A percentile compares a stretch with the other conserved stretches of the same genome.
These are phyloP conservation scores for Limonius californicus DNA, from an alignment of 1,140 invertebrate species.

Conservation along the genomic window DNA sequence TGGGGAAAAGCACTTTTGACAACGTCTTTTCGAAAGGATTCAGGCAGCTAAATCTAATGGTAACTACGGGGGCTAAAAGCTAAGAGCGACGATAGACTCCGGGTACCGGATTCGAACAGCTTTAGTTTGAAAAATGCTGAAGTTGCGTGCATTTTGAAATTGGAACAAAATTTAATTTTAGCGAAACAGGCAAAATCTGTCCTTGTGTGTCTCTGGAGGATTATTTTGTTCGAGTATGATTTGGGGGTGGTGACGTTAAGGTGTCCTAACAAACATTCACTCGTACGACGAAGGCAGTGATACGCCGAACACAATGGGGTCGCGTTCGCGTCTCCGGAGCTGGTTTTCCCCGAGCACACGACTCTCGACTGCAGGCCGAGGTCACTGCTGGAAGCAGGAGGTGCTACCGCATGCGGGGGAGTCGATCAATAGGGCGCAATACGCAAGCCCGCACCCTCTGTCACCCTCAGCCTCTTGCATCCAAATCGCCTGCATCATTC, in stretches of 20 bases:
- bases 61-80: too few species aligned
- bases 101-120: too few species aligned
- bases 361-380: slow-evolving; percentile 27
- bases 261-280: neutral
- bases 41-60: too few species aligned
- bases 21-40: too few species aligned
- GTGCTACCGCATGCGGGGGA: slow-evolving; percentile 20
- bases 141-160: too few species aligned
- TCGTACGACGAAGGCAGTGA: neutral
- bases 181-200: too few species aligned
- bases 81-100: too few species aligned
- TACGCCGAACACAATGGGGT: slow-evolving; percentile 6
- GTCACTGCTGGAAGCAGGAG: slow-evolving; percentile 23
- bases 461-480: slow-evolving; percentile 13
- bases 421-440: slow-evolving; percentile 24
- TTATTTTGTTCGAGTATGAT: too few species aligned
- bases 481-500: slow-evolving; percentile 6
- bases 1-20: neutral
- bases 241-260: too few species aligned
- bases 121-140: too few species aligned
- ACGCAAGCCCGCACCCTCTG: slow-evolving; percentile 25
- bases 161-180: too few species aligned
- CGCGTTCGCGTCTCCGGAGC: slow-evolving; percentile 16
- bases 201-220: too few species aligned
- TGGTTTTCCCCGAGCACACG: slow-evolving; percentile 20